Percentiles rank a stretch among this genome's conserved stretches.
phyloP scores from a whole-genome alignment of 1,140 invertebrate species.

The Calliphora vicina region DNA sequence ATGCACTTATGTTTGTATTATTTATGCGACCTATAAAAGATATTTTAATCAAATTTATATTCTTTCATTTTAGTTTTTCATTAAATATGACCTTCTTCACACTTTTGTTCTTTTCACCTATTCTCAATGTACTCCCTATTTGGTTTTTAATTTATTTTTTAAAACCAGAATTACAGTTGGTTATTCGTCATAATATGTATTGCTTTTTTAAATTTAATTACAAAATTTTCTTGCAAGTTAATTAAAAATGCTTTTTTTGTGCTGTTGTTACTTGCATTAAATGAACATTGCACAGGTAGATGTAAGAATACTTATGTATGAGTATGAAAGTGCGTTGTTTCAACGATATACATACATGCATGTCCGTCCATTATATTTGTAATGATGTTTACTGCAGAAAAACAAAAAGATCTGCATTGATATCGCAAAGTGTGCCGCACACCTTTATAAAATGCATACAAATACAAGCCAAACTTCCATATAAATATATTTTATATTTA shows the following conservation, averaged over 20 bases:
- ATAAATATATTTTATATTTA: background rate
- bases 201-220: background rate
- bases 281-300: background rate
- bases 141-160: background rate
- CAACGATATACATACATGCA: background rate
- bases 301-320: background rate
- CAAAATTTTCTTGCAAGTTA: background rate
- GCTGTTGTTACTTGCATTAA: background rate
- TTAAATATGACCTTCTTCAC: too few species aligned
- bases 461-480: background rate
- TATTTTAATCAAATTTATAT: too few species aligned
- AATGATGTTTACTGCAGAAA: background rate
- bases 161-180: background rate
- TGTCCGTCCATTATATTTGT: background rate
- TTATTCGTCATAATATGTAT: background rate
- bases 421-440: slow-evolving; percentile 10
- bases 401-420: background rate
- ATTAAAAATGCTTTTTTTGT: background rate
- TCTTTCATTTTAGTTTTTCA: too few species aligned
- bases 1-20: too few species aligned
- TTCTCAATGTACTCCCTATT: too few species aligned
- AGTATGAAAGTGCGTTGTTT: background rate
- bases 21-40: too few species aligned
- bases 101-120: too few species aligned
- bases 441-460: background rate